These are phyloP conservation scores for Acanthosepion esculentum DNA, from an alignment of 2,888 invertebrate genomes.

Conservation along the genomic window DNA sequence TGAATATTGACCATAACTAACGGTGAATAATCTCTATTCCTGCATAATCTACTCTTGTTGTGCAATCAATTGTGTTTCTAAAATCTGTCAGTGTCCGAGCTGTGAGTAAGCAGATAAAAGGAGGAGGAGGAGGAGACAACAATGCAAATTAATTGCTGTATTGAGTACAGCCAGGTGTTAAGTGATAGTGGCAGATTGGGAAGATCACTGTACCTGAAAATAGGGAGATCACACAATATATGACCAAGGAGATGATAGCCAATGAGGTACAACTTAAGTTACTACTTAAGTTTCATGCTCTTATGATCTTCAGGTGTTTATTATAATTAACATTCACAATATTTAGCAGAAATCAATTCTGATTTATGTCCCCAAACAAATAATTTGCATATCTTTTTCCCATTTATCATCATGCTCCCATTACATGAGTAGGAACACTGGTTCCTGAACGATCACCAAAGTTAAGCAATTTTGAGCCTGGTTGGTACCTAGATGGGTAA, in stretches of 20 bases:
- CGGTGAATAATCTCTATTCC: not conserved
- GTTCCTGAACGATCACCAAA: too few relatives aligned
- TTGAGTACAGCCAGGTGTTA: not conserved
- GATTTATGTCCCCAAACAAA: too few relatives aligned
- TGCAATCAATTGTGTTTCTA: not conserved
- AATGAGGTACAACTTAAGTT: not conserved
- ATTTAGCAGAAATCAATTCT: too few relatives aligned
- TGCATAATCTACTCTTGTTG: not conserved
- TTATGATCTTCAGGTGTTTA: too few relatives aligned
- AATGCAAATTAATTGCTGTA: not conserved
- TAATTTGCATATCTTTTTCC: too few relatives aligned
- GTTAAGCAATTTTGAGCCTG: too few relatives aligned
- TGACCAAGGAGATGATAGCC: not conserved
- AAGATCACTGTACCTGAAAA: not conserved
- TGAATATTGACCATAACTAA: not conserved
- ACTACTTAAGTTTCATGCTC: too few relatives aligned
- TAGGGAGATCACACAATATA: not conserved
- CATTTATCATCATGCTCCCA: too few relatives aligned
- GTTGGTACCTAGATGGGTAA: too few relatives aligned
- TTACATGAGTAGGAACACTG: too few relatives aligned
- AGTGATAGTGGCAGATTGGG: not conserved
- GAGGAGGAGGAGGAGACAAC: not conserved
- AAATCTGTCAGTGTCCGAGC: not conserved
- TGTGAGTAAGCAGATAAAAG: not conserved
- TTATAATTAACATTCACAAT: too few relatives aligned